phyloP scores from a whole-genome alignment of 2,113 vertebrate species.

The Tachysurus fulvidraco region DNA sequence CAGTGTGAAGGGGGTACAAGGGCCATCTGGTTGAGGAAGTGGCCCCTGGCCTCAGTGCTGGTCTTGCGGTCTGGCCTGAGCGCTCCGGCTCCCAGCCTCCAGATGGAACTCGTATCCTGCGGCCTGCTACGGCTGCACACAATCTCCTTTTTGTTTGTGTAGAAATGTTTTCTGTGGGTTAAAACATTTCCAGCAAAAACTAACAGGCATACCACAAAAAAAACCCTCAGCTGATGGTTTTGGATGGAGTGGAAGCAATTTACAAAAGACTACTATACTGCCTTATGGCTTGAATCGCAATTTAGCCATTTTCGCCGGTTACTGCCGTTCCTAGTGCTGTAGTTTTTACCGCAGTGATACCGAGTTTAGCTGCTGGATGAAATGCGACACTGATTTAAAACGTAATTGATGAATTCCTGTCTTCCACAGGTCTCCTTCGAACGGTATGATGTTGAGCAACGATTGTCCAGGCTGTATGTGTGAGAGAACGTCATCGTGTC shows the following conservation, averaged over 20 bases:
- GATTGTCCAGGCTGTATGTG: neutral
- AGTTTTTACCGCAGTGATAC: neutral
- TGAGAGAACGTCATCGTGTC: neutral
- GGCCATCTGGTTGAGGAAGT: constrained; percentile 66
- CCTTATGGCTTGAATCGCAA: neutral
- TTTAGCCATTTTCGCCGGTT: neutral
- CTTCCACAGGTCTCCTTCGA: neutral
- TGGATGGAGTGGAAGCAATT: neutral
- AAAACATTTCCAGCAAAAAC: constrained; percentile 22
- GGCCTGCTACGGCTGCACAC: constrained; percentile 65
- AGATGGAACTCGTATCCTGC: constrained; percentile 71
- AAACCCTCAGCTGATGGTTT: constrained; percentile 2
- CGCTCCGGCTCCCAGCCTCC: constrained; percentile 64
- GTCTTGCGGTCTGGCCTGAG: constrained; percentile 29
- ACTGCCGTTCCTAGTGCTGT: neutral
- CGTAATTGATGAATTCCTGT: neutral
- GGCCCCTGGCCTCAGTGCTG: constrained; percentile 50
- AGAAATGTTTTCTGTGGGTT: constrained; percentile 3
- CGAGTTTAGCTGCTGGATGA: too few species aligned
- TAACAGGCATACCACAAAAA: constrained; percentile 6
- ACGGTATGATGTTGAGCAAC: neutral
- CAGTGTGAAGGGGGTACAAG: constrained; percentile 58
- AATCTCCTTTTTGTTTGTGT: constrained; percentile 17
- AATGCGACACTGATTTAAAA: neutral
- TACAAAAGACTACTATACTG: constrained; percentile 10